These are phyloP conservation scores for Stenichneumon culpator DNA, from an alignment of 2,888 invertebrate species.

Conservation along the genomic window DNA sequence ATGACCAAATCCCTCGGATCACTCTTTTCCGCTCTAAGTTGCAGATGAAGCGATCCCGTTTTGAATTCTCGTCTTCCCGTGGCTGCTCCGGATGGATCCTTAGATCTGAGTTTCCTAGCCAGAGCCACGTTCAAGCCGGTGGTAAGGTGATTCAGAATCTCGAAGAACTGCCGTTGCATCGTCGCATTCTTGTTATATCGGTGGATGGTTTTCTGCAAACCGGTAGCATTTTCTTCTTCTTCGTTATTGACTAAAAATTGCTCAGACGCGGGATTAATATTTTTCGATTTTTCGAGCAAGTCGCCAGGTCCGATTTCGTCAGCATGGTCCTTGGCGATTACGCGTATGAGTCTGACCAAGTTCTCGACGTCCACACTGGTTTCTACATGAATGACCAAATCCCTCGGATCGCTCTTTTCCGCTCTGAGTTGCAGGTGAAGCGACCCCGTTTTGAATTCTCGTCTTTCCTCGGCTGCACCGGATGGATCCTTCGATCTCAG, in stretches of 20 bases:
- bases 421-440: neutral
- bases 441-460: neutral
- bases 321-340: constrained; percentile 21
- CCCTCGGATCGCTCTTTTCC: neutral
- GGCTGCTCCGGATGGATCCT: neutral
- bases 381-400: constrained; percentile 20
- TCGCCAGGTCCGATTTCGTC: constrained; percentile 24
- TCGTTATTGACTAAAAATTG: neutral
- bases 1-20: constrained; percentile 1
- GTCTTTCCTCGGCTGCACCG: neutral
- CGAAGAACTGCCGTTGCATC: neutral
- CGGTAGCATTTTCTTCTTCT: constrained; percentile 10
- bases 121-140: too few species aligned
- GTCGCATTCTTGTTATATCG: neutral
- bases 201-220: neutral
- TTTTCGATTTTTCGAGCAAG: neutral
- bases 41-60: neutral
- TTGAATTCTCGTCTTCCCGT: neutral
- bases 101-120: neutral
- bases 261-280: neutral
- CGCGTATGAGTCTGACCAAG: constrained; percentile 27
- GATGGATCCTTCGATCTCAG: neutral
- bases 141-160: neutral
- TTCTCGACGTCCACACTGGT: constrained; percentile 4
- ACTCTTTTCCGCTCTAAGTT: neutral